Percentiles rank a stretch among this genome's conserved stretches.
Evolutionary conservation across 53 echinoderm and acorn worm genomes (phyloP).

Genomic region (Pentamera pediparva): DNA sequence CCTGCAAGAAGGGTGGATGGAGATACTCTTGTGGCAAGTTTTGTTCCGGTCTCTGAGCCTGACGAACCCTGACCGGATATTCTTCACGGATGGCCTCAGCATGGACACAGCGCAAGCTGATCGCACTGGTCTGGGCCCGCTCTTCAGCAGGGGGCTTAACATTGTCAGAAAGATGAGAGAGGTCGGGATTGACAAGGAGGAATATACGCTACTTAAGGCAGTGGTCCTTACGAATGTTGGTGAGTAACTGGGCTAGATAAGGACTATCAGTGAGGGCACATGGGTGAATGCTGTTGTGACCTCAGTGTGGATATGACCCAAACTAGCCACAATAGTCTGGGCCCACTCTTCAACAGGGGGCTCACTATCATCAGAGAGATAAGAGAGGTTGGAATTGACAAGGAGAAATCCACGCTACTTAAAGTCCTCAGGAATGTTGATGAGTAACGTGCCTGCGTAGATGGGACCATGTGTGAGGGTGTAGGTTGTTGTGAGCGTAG

Average conservation of each 20-base stretch:
- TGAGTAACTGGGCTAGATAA: slow-evolving; percentile 20
- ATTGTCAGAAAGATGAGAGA: slow-evolving; percentile 61
- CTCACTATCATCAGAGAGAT: slow-evolving; percentile 56
- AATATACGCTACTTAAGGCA: slow-evolving; percentile 75
- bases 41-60: slow-evolving; percentile 72
- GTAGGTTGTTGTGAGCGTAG: too few species aligned
- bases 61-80: slow-evolving; percentile 51
- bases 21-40: slow-evolving; percentile 76
- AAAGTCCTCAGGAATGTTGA: slow-evolving; percentile 78
- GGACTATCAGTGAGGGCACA: too few species aligned
- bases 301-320: slow-evolving; percentile 57
- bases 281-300: too few species aligned
- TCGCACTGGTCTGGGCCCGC: slow-evolving; percentile 43
- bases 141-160: slow-evolving; percentile 41
- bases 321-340: slow-evolving; percentile 45
- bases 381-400: slow-evolving; percentile 59
- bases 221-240: slow-evolving; percentile 74
- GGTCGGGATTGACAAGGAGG: slow-evolving; percentile 62
- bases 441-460: slow-evolving; percentile 4
- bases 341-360: slow-evolving; percentile 39
- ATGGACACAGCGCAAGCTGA: slow-evolving; percentile 60
- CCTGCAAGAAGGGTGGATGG: slow-evolving; percentile 88
- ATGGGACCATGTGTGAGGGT: too few species aligned
- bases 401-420: slow-evolving; percentile 67
- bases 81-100: slow-evolving; percentile 67